These are phyloP conservation scores for Zalophus californianus DNA, from an alignment of 2,797 vertebrate species.

Conservation along the genomic window DNA sequence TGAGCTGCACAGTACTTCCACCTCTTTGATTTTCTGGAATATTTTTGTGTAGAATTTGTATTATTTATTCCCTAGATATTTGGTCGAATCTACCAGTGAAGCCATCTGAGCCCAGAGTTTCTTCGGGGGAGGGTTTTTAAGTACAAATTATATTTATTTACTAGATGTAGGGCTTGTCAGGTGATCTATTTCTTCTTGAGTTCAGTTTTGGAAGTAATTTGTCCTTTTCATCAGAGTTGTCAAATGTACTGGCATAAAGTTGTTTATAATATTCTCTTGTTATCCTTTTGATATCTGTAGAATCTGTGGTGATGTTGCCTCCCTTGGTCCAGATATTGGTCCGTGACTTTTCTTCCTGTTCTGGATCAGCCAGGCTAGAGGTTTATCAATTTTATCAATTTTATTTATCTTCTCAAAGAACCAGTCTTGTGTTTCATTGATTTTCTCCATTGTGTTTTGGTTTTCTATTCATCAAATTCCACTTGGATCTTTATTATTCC, in stretches of 20 bases:
- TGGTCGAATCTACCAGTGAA: background rate
- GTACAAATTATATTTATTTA: background rate
- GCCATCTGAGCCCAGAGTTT: background rate
- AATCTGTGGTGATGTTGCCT: background rate
- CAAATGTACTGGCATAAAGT: background rate
- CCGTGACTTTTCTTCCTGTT: background rate
- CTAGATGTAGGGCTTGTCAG: background rate
- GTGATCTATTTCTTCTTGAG: background rate
- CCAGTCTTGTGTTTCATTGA: background rate
- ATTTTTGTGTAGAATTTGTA: background rate
- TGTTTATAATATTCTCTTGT: too few relatives aligned
- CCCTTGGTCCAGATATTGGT: background rate
- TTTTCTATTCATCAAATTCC: background rate
- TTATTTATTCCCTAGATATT: background rate
- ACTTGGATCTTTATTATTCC: background rate
- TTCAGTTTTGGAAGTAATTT: background rate
- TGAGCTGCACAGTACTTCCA: background rate
- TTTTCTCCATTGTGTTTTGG: background rate
- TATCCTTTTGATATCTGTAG: background rate
- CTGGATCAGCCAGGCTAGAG: background rate
- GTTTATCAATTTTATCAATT: background rate
- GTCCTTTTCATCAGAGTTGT: background rate
- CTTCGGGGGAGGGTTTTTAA: background rate
- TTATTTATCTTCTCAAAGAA: background rate
- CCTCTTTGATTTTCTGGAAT: background rate